Evolutionary conservation across 53 echinoderm and acorn worm species (phyloP).

Genomic region (Paelopatides confundens): DNA sequence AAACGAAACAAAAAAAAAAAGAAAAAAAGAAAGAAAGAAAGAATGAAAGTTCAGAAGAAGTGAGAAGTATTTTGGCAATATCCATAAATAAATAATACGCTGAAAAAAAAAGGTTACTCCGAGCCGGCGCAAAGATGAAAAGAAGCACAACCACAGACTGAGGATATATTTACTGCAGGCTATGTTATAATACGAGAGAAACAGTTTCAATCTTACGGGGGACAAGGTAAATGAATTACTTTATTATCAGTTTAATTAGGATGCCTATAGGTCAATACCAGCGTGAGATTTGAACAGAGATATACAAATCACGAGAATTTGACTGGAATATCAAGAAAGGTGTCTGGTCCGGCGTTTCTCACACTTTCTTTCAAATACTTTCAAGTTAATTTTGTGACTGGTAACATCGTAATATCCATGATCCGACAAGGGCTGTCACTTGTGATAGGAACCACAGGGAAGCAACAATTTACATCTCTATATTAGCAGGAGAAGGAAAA

Average conservation of each 20-base stretch:
- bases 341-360: too few relatives aligned
- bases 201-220: background rate
- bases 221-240: background rate
- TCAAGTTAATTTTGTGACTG: too few relatives aligned
- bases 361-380: too few relatives aligned
- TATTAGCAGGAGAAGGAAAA: too few relatives aligned
- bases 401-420: too few relatives aligned
- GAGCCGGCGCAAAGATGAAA: constrained; percentile 2
- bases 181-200: background rate
- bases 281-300: background rate
- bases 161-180: background rate
- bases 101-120: background rate
- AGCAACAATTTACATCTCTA: too few relatives aligned
- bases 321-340: too few relatives aligned
- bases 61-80: background rate
- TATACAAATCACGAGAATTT: too few relatives aligned
- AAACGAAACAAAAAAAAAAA: background rate
- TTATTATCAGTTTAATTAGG: background rate
- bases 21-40: background rate
- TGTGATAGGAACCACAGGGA: too few relatives aligned
- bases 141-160: background rate
- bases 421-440: too few relatives aligned
- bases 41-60: background rate
- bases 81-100: background rate
- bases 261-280: background rate